These are phyloP conservation scores for Periparus ater DNA, from an alignment of 2,797 vertebrate genomes.

Conservation along the genomic window DNA sequence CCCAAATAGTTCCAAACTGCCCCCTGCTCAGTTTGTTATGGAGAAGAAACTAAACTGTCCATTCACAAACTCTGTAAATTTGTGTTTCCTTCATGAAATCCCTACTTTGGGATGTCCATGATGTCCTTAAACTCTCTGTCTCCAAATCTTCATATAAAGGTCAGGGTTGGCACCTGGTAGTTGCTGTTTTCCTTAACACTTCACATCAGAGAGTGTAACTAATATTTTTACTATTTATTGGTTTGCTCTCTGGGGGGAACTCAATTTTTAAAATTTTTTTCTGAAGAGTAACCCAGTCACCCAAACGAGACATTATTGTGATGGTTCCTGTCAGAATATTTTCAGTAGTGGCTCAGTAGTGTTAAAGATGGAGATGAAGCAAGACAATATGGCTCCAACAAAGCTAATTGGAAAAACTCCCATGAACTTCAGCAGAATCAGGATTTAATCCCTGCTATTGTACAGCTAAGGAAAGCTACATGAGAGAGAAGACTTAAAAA, in stretches of 20 bases:
- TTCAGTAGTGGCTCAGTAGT: neutral
- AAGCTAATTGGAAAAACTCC: constrained; percentile 15
- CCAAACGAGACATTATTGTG: neutral
- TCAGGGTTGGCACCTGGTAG: neutral
- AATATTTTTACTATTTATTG: neutral
- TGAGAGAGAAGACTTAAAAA: neutral
- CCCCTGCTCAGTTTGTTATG: neutral
- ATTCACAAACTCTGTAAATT: neutral
- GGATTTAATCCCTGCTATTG: constrained; percentile 37
- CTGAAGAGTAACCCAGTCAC: neutral
- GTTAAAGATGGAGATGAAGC: neutral
- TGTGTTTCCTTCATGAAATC: neutral
- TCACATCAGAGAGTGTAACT: neutral
- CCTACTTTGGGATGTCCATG: neutral
- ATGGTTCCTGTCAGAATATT: neutral
- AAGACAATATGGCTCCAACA: neutral
- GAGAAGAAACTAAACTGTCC: neutral
- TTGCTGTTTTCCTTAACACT: neutral
- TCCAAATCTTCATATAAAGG: neutral
- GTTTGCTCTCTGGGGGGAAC: neutral
- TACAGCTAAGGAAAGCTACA: constrained; percentile 7
- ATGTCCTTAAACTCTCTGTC: neutral
- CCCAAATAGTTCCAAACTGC: neutral
- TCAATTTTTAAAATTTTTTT: neutral
- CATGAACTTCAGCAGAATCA: neutral